Evolutionary conservation across 2,113 vertebrate species (phyloP).

Genomic region (Lepus timidus): DNA sequence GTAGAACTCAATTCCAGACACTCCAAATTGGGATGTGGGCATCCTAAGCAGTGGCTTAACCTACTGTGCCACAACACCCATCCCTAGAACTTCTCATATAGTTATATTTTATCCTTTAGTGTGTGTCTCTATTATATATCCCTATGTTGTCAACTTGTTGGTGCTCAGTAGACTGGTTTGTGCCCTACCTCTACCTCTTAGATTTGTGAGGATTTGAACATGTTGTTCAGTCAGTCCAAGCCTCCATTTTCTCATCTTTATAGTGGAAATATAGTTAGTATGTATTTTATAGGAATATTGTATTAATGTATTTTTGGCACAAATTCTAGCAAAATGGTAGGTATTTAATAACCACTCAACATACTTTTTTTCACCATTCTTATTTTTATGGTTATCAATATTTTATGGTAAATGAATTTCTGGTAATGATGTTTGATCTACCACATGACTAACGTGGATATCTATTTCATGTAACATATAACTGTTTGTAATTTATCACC

Average conservation of each 20-base stretch:
- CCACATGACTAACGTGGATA: not conserved
- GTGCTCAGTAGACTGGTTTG: not conserved
- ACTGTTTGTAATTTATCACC: not conserved
- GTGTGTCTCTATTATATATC: not conserved
- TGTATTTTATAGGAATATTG: not conserved
- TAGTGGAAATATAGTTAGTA: not conserved
- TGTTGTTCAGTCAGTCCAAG: not conserved
- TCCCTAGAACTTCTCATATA: not conserved
- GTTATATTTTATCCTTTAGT: not conserved
- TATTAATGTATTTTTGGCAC: not conserved
- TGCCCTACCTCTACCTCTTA: not conserved
- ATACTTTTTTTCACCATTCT: not conserved
- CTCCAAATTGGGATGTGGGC: too few species aligned
- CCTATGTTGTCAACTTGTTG: not conserved
- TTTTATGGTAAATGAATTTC: not conserved
- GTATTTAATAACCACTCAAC: not conserved
- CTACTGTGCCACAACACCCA: too few species aligned
- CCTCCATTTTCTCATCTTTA: not conserved
- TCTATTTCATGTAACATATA: not conserved
- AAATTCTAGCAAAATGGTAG: not conserved
- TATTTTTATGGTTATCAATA: not conserved
- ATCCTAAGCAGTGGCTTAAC: too few species aligned
- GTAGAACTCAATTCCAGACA: too few species aligned
- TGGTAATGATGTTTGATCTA: not conserved
- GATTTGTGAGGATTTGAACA: not conserved